phyloP scores from a whole-genome alignment of 1,140 invertebrate species.

The Danaus plexippus region DNA sequence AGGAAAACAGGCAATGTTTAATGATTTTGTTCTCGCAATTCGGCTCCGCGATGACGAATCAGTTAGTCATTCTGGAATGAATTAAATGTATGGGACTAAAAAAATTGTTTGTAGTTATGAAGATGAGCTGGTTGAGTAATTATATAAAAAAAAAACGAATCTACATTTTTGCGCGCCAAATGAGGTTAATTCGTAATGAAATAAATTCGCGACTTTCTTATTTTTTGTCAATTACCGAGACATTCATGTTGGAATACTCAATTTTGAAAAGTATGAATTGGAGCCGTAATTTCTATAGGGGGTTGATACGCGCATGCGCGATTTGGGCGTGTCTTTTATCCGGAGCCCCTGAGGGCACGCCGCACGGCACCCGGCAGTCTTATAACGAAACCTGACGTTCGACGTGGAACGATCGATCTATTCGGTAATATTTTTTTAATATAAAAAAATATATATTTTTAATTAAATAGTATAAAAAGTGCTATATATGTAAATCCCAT shows the following conservation, averaged over 20 bases:
- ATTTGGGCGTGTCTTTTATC: conserved; percentile 56
- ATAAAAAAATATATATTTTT: not conserved
- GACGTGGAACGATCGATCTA: conserved; percentile 22
- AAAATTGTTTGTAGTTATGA: no score
- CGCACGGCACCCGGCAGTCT: conserved; percentile 38
- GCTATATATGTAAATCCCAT: no score
- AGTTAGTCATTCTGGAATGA: no score
- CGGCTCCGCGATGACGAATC: no score
- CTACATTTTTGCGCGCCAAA: no score
- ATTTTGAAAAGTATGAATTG: conserved; percentile 5
- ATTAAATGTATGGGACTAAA: no score
- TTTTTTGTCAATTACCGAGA: conserved; percentile 2
- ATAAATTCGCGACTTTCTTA: not conserved
- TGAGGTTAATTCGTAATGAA: no score
- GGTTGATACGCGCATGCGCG: conserved; percentile 52
- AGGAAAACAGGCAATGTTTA: no score
- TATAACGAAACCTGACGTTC: conserved; percentile 30
- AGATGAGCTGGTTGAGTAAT: no score
- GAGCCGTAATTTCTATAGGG: conserved; percentile 10
- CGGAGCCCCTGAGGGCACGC: conserved; percentile 10
- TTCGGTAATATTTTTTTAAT: conserved; percentile 35
- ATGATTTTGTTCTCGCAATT: no score
- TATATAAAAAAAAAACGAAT: no score
- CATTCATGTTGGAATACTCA: conserved; percentile 1
- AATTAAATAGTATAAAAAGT: no score